A percentile compares a stretch with the other conserved stretches of the same genome.
These are phyloP conservation scores for Pollenia labialis DNA, from an alignment of 2,888 invertebrate genomes.

Conservation along the genomic window DNA sequence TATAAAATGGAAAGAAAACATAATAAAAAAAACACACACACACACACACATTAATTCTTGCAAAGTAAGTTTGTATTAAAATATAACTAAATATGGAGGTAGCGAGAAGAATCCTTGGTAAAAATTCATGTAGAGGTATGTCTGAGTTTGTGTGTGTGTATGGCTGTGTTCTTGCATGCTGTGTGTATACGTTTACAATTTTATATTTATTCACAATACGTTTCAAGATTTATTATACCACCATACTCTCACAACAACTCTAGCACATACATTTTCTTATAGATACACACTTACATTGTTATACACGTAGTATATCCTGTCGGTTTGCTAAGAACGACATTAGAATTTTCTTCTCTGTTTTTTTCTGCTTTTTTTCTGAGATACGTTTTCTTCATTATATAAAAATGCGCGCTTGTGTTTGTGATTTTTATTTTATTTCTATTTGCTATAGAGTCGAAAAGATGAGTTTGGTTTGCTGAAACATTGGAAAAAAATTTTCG, in stretches of 20 bases:
- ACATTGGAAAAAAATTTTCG: background rate
- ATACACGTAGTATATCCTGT: slow-evolving; percentile 32
- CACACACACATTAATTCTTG: background rate
- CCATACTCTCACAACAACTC: slow-evolving; percentile 22
- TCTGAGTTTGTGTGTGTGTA: background rate
- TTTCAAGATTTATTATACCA: slow-evolving; percentile 64
- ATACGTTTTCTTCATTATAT: slow-evolving; percentile 36
- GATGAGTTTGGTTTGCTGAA: slow-evolving; percentile 5
- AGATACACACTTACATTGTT: slow-evolving; percentile 50
- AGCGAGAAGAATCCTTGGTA: slow-evolving; percentile 8
- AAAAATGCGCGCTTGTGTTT: background rate
- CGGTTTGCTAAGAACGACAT: slow-evolving; percentile 46
- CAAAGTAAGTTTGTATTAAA: background rate
- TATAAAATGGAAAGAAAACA: slow-evolving; percentile 35
- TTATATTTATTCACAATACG: slow-evolving; percentile 67
- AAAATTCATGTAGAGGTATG: slow-evolving; percentile 26
- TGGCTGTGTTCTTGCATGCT: background rate
- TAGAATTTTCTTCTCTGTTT: slow-evolving; percentile 36
- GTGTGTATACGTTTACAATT: slow-evolving; percentile 37
- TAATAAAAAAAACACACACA: slow-evolving; percentile 10
- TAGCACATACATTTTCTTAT: slow-evolving; percentile 26
- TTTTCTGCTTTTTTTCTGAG: background rate
- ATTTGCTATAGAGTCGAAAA: background rate
- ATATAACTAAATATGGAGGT: slow-evolving; percentile 3
- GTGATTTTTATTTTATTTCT: slow-evolving; percentile 23